Base-by-base conservation (phyloP, 2,888 invertebrate genomes). In the Trichopria drosophilae region DNA sequence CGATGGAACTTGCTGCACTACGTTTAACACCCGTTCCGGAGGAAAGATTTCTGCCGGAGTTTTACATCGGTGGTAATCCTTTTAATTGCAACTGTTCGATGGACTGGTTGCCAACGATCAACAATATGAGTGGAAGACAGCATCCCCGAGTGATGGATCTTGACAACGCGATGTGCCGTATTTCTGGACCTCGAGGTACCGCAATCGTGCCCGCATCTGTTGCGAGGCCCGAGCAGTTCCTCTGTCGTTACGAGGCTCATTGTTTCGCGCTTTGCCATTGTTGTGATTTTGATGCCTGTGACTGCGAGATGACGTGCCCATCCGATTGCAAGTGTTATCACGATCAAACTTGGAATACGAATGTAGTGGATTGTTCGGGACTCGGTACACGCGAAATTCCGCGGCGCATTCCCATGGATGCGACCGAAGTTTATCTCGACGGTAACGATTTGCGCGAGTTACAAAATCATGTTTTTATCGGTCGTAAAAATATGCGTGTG, bases 241-340 rank as follows among this genome's bases (percentile, higher is more conserved):
- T 95, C 65, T 95, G 94, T 79, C 87, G 86, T 67, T 95, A 95
- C 79, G 89, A 90, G 71, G 86, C 89, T 44, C 93, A 94, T 77
- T 96, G 96, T 78, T 94, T 94, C 76, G 90, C 93, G 29, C 82
- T 92, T 41, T 96, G 96, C 77, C 92, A 93, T 74, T 96, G 96
- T 77, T 96, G 96, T 77, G 94, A 94, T 73, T 95, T 92, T 73
- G 93, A 93, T 72, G 91, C 91, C 55, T 96, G 96, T 77, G 95
- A 95, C 77, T 96, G 96, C 78, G 93, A 95, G 79, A 93, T 94
- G 90, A 93, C 90, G 58, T 96, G 96, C 71, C 96, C 96, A 23
- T 84, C 85, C 65, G 92, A 92, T 68, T 96, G 96, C 79, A 87
- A 89, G 62, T 96, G 96, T 76, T 95, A 92, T 78, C 93, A 93